Base-by-base conservation (phyloP, 2,113 vertebrate species). In the Madoqua kirkii region DNA sequence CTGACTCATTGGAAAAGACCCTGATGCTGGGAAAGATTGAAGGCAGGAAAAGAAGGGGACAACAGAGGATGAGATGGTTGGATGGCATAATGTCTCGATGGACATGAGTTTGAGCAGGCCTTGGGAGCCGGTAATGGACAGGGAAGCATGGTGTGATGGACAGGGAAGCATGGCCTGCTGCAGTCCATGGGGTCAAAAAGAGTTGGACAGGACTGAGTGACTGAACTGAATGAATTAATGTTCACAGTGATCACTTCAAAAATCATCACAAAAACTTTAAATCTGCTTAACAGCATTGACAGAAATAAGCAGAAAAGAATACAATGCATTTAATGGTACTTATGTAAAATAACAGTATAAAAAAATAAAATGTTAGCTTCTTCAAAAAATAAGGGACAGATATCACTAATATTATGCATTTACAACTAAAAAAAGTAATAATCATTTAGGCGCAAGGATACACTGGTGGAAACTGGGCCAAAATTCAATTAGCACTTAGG, bases 221-320 rank as follows among this genome's bases (percentile, higher is more conserved):
- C 3, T 40, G 36, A 40, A 74, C 67, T 74, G 67, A 40, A 40
- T 23, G 67, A 64, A 57, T 82, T 67, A 86, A 71, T 55, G 33
- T 50, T 59, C 21, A 82, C 64, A 86, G 95, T 82, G 11, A 59
- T 89, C 16, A 91, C 36, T 81, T 31, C 82, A 93, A 95, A 87
- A 48, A 8, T 87, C 40, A 55, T 14, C 60, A 92, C 19, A 19
- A 93, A 96, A 95, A 48, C 4, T 50, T 55, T 64, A 89, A 94
- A 67, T 67, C 27, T 67, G 6, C 11, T 81, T 52, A 90, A 62
- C 29, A 57, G 21, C 50, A 90, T 13, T 88, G 21, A 19, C 83
- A 82, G 31, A 97, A 92, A 95, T 60, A 97, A 92, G 16, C 29
- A 82, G 71, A 89, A 55, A 92, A 89, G 14, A 59, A 89, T 52